phyloP scores from a whole-genome alignment of 2,113 vertebrate genomes.

The Gulo gulo region DNA sequence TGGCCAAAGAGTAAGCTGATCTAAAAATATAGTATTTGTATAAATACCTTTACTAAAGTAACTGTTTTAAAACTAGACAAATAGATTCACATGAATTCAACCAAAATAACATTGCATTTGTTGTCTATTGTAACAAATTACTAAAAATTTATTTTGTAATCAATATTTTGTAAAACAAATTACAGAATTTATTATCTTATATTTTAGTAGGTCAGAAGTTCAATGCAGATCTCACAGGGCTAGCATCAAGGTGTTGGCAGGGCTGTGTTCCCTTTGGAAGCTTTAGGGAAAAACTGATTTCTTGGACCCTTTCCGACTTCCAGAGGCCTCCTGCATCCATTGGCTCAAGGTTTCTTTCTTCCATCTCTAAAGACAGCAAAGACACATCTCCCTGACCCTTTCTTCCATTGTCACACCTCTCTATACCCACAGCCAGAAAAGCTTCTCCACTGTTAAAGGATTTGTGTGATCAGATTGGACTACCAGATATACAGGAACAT shows the following conservation, averaged over 20 bases:
- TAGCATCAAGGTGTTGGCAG: not conserved
- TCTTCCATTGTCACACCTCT: not conserved
- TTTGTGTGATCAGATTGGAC: not conserved
- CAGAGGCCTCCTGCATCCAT: not conserved
- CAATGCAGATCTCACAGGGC: not conserved
- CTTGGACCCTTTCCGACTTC: not conserved
- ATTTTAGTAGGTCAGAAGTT: not conserved
- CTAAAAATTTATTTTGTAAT: not conserved
- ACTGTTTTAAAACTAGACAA: not conserved
- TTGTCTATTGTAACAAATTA: slow-evolving; percentile 6
- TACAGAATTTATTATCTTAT: not conserved
- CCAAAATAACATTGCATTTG: not conserved
- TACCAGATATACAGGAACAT: not conserved
- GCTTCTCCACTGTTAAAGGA: not conserved
- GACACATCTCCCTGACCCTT: not conserved
- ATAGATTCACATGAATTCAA: not conserved
- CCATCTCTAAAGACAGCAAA: not conserved
- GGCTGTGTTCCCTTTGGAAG: not conserved
- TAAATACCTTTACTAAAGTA: slow-evolving; percentile 18
- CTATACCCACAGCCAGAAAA: not conserved
- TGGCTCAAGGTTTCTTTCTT: not conserved
- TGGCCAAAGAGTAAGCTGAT: not conserved
- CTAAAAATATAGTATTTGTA: not conserved
- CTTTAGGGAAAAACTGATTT: not conserved
- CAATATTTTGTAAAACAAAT: too few relatives aligned